These are phyloP conservation scores for Rhodeus uyekii DNA, from an alignment of 2,797 vertebrate species.

Conservation along the genomic window DNA sequence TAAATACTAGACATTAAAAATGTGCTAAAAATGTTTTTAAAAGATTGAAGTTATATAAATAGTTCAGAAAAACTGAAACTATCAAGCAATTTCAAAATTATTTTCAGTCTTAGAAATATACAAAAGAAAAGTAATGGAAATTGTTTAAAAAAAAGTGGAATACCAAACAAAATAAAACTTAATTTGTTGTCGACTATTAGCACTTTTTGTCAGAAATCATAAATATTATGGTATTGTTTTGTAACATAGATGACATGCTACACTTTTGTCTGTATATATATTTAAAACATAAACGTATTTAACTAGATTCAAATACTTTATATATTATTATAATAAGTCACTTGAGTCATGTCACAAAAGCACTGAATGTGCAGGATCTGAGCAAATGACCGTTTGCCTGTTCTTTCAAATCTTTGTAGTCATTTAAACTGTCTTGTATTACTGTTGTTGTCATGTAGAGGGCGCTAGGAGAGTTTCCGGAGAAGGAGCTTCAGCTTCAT, in stretches of 20 bases:
- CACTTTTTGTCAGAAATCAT: background rate
- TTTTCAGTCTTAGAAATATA: background rate
- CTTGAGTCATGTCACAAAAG: background rate
- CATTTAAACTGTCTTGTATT: background rate
- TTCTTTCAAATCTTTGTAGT: background rate
- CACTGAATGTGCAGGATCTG: background rate
- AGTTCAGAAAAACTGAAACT: background rate
- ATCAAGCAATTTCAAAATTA: background rate
- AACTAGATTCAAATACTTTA: background rate
- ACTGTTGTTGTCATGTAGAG: slow-evolving; percentile 70
- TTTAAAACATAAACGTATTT: background rate
- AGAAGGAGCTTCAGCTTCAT: slow-evolving; percentile 86
- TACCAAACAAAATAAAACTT: background rate
- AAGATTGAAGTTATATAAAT: background rate
- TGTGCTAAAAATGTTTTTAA: background rate
- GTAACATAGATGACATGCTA: background rate
- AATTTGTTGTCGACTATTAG: background rate
- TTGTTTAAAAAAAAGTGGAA: background rate
- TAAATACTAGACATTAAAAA: background rate
- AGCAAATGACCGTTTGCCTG: background rate
- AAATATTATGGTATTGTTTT: background rate
- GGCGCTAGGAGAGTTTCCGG: slow-evolving; percentile 82
- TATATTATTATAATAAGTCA: background rate
- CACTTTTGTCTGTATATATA: background rate
- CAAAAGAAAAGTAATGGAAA: background rate